Evolutionary conservation across 2,888 invertebrate species (phyloP).

Genomic region (Volucella inflata): DNA sequence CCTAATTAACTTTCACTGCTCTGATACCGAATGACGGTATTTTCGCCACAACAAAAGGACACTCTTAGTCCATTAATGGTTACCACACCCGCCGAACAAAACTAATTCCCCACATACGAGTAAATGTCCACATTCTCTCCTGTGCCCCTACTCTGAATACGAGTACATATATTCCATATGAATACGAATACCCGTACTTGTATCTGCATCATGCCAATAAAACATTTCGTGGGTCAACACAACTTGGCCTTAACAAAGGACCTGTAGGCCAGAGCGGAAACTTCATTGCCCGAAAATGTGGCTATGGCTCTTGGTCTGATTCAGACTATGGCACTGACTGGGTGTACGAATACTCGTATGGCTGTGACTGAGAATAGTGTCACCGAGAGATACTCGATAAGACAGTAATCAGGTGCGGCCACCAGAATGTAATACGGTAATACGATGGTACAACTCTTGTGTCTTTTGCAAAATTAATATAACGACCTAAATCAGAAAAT

Average conservation of each 20-base stretch:
- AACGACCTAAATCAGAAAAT: conserved; percentile 58
- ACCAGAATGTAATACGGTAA: conserved; percentile 68
- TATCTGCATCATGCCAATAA: conserved; percentile 52
- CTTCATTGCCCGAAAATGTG: conserved; percentile 55
- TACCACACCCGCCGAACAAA: conserved; percentile 42
- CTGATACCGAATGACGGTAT: conserved; percentile 18
- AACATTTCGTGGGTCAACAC: conserved; percentile 45
- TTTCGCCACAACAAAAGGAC: conserved; percentile 49
- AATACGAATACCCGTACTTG: background rate
- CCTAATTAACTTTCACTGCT: conserved; percentile 72
- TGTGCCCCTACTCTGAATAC: background rate
- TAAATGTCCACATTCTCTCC: conserved; percentile 26
- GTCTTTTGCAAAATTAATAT: conserved; percentile 70
- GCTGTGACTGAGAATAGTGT: conserved; percentile 47
- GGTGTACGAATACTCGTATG: conserved; percentile 7
- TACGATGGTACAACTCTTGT: conserved; percentile 44
- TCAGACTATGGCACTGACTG: too few species aligned
- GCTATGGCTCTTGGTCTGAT: conserved; percentile 7
- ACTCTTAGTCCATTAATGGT: conserved; percentile 71
- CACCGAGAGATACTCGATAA: conserved; percentile 64
- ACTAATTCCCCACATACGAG: conserved; percentile 51
- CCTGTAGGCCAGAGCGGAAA: conserved; percentile 59
- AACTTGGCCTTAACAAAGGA: conserved; percentile 34
- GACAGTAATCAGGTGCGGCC: conserved; percentile 72
- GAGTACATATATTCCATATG: conserved; percentile 5